Evolutionary conservation across 2,888 invertebrate genomes (phyloP).

Genomic region (Choristoneura rosaceana): DNA sequence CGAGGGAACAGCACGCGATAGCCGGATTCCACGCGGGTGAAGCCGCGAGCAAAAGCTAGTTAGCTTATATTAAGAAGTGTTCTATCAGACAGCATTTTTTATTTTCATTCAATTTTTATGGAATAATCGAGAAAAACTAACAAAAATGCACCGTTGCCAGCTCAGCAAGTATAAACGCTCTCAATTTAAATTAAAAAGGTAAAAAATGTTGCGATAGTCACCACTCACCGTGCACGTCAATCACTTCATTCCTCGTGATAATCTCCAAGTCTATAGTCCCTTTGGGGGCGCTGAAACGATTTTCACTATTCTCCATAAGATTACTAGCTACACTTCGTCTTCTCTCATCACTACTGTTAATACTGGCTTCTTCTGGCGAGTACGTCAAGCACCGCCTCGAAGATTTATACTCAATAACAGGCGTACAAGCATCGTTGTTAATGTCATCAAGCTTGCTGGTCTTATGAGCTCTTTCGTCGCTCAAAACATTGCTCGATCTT

Average conservation of each 20-base stretch:
- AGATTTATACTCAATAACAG: conserved; percentile 78
- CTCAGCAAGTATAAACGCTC: no score
- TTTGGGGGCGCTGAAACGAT: conserved; percentile 70
- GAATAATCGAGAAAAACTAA: no score
- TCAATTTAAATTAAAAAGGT: background rate
- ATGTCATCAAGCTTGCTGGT: conserved; percentile 81
- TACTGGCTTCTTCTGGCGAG: conserved; percentile 83
- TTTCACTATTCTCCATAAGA: conserved; percentile 69
- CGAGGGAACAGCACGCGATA: no score
- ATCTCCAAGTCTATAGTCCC: conserved; percentile 88
- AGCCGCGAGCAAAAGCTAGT: no score
- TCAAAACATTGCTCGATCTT: conserved; percentile 73
- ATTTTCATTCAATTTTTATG: no score
- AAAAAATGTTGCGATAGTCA: conserved; percentile 73
- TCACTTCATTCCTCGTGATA: conserved; percentile 82
- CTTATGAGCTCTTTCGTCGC: conserved; percentile 77
- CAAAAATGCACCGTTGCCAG: no score
- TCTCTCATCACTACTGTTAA: conserved; percentile 83
- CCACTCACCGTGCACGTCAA: conserved; percentile 90
- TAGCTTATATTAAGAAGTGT: no score
- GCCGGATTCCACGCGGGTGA: no score
- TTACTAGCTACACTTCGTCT: conserved; percentile 82
- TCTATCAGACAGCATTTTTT: no score
- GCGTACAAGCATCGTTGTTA: conserved; percentile 70
- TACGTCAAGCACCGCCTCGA: conserved; percentile 86